Percentiles rank a stretch among this genome's conserved stretches.
These are phyloP conservation scores for Trachythela sp. DNA, from an alignment of 64 coral and sea anemone genomes.

Conservation along the genomic window DNA sequence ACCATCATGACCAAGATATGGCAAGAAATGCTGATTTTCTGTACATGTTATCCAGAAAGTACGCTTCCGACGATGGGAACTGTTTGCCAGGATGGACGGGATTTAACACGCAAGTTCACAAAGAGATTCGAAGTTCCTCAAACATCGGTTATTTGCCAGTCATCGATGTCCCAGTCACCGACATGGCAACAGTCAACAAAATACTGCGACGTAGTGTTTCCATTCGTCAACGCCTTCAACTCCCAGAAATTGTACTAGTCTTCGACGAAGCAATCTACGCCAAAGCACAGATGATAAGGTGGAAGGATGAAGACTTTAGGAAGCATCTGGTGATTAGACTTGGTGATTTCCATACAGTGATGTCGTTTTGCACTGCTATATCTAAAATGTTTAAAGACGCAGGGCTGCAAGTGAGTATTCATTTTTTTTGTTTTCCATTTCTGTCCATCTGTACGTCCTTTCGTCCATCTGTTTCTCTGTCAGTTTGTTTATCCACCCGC, in stretches of 20 bases:
- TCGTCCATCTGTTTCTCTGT: not conserved
- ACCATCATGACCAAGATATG: not conserved
- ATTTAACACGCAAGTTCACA: not conserved
- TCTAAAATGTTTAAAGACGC: not conserved
- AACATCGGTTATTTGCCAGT: not conserved
- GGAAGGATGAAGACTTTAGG: not conserved
- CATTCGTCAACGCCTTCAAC: not conserved
- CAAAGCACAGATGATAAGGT: constrained; percentile 9
- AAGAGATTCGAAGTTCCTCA: not conserved
- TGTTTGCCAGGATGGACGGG: not conserved
- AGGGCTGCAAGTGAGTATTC: not conserved
- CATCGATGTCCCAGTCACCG: constrained; percentile 6
- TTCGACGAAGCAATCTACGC: not conserved
- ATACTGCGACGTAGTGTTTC: not conserved
- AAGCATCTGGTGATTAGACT: not conserved
- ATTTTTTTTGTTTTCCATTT: too few species aligned
- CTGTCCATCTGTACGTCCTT: not conserved
- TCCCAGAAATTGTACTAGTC: not conserved
- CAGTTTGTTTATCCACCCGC: not conserved
- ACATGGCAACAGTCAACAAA: not conserved
- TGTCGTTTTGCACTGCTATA: not conserved
- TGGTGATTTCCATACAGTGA: not conserved
- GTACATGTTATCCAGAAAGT: not conserved
- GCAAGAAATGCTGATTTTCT: constrained; percentile 7
- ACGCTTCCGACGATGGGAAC: not conserved